Evolutionary conservation across 2,797 vertebrate genomes (phyloP).

Genomic region (Manis crassicaudata): DNA sequence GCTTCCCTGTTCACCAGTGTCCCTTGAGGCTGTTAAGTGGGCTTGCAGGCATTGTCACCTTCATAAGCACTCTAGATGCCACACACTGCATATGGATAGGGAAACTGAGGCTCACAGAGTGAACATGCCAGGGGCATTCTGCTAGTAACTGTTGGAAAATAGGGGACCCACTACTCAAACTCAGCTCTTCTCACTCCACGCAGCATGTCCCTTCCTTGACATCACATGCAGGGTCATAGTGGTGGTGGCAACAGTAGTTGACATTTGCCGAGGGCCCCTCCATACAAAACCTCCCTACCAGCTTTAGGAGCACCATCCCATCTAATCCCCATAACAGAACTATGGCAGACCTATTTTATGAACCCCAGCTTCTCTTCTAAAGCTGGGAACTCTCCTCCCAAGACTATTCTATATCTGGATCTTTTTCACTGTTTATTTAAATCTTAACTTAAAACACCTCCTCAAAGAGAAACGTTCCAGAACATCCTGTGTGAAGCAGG

Average conservation of each 20-base stretch:
- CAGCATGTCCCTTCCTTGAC: neutral
- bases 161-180: neutral
- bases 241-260: accelerated
- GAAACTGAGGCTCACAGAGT: neutral
- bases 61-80: neutral
- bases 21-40: neutral
- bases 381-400: neutral
- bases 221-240: accelerated
- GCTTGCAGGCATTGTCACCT: too few relatives aligned
- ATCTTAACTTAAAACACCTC: neutral
- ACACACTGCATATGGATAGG: accelerated
- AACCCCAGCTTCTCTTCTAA: neutral
- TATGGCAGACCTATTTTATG: neutral
- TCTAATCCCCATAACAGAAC: neutral
- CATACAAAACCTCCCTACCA: neutral
- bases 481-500: neutral
- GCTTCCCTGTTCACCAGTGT: neutral
- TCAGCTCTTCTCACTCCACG: neutral
- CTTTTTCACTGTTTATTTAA: neutral
- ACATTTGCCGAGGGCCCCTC: neutral
- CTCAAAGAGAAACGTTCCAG: neutral
- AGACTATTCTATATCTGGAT: neutral
- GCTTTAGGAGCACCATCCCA: accelerated
- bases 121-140: accelerated
- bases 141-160: too few relatives aligned